phyloP scores from a whole-genome alignment of 2,113 vertebrate genomes.

The Trinectes maculatus region DNA sequence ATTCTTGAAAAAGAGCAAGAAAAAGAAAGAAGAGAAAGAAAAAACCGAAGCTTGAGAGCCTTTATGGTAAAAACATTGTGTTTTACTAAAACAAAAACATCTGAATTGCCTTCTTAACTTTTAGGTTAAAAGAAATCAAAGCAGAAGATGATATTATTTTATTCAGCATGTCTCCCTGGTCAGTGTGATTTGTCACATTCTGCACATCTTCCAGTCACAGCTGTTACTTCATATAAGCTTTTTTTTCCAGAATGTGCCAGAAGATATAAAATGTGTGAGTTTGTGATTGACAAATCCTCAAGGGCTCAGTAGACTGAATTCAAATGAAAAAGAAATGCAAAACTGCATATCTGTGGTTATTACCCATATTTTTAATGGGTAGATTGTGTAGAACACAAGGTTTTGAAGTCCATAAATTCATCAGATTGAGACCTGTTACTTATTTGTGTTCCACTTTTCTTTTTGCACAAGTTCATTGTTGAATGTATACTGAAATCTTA shows the following conservation, averaged over 20 bases:
- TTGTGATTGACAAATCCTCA: slow-evolving; percentile 29
- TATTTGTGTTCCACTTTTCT: slow-evolving; percentile 9
- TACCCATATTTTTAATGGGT: slow-evolving; percentile 61
- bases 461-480: slow-evolving; percentile 70
- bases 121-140: slow-evolving; percentile 37
- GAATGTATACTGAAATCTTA: slow-evolving; percentile 64
- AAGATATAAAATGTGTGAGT: not conserved
- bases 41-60: slow-evolving; percentile 63
- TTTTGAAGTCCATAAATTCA: slow-evolving; percentile 17
- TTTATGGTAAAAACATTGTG: slow-evolving; percentile 10
- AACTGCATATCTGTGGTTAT: slow-evolving; percentile 27
- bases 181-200: slow-evolving; percentile 18
- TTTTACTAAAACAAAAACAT: slow-evolving; percentile 8
- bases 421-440: slow-evolving; percentile 17
- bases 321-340: slow-evolving; percentile 20
- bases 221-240: slow-evolving; percentile 32
- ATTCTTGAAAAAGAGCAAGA: slow-evolving; percentile 79
- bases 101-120: slow-evolving; percentile 23
- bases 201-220: slow-evolving; percentile 37
- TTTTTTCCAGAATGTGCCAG: not conserved
- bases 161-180: slow-evolving; percentile 28
- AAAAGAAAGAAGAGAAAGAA: slow-evolving; percentile 74
- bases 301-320: slow-evolving; percentile 18
- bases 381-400: not conserved
- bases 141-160: slow-evolving; percentile 13